These are phyloP conservation scores for Gallinago stenura DNA, from an alignment of 2,797 vertebrate genomes.

Conservation along the genomic window DNA sequence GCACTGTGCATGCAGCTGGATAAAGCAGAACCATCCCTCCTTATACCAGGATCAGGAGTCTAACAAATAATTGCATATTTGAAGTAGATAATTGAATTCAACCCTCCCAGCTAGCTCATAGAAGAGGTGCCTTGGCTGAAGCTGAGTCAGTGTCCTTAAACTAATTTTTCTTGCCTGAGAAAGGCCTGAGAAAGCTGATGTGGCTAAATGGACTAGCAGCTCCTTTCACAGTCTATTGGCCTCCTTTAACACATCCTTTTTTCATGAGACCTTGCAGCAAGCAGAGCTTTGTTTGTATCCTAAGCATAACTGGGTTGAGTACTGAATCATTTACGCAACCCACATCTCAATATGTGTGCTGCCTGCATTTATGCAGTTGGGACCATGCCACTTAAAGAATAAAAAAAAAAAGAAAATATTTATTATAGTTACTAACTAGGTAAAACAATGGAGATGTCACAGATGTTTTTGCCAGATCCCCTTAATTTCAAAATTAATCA, in stretches of 20 bases:
- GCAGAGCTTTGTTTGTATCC: not conserved
- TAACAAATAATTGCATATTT: not conserved
- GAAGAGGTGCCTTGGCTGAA: not conserved
- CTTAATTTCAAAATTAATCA: not conserved
- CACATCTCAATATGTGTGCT: rapidly evolving
- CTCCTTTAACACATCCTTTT: not conserved
- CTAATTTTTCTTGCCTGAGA: not conserved
- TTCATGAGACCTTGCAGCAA: not conserved
- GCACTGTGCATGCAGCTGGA: not conserved
- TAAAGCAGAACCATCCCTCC: not conserved
- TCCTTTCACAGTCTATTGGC: not conserved
- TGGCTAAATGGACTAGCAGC: not conserved
- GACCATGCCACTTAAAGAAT: not conserved
- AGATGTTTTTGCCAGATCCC: not conserved
- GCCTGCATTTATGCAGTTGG: not conserved
- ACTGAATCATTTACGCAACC: not conserved
- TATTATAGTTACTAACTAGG: not conserved
- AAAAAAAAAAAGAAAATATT: not conserved
- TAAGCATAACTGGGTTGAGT: not conserved
- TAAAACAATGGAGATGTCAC: not conserved
- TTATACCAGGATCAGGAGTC: not conserved
- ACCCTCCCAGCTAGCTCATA: not conserved
- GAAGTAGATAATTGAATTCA: not conserved
- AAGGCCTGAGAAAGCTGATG: not conserved
- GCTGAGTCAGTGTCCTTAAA: not conserved